Percentiles rank a stretch among this genome's conserved stretches.
Conservation (phyloP, 2,113 vertebrate species). For the Merops nubicus region DNA sequence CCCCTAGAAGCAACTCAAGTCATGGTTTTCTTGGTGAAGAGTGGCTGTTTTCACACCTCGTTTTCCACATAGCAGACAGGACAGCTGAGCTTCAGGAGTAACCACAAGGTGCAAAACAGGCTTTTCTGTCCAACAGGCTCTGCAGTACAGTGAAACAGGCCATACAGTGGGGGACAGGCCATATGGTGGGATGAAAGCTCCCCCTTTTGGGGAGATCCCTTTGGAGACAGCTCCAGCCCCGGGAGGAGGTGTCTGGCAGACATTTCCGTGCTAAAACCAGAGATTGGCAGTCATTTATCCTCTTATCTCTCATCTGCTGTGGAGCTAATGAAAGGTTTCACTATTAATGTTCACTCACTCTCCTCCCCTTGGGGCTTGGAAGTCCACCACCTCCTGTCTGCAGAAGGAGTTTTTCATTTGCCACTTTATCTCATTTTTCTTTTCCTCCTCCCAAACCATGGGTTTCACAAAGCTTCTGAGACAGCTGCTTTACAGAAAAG, state of each 20-base stretch:
- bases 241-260: background rate
- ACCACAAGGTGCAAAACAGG: background rate
- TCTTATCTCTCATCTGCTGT: conserved; percentile 18
- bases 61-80: background rate
- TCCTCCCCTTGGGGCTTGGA: background rate
- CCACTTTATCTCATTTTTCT: conserved; percentile 10
- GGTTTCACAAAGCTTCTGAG: background rate
- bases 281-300: background rate
- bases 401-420: background rate
- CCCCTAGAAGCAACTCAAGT: background rate
- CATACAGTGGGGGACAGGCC: background rate
- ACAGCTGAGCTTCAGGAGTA: background rate
- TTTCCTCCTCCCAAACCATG: background rate
- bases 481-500: background rate
- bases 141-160: background rate
- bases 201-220: conserved; percentile 61
- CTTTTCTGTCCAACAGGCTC: background rate
- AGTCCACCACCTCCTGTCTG: background rate
- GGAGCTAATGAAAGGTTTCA: conserved; percentile 39
- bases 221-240: conserved; percentile 11
- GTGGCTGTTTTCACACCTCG: background rate
- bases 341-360: background rate
- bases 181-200: conserved; percentile 55
- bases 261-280: background rate
- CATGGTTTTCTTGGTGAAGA: background rate